Percentiles rank a stretch among this genome's conserved stretches.
Evolutionary conservation across 2,113 vertebrate genomes (phyloP).

Genomic region (Gobio gobio): DNA sequence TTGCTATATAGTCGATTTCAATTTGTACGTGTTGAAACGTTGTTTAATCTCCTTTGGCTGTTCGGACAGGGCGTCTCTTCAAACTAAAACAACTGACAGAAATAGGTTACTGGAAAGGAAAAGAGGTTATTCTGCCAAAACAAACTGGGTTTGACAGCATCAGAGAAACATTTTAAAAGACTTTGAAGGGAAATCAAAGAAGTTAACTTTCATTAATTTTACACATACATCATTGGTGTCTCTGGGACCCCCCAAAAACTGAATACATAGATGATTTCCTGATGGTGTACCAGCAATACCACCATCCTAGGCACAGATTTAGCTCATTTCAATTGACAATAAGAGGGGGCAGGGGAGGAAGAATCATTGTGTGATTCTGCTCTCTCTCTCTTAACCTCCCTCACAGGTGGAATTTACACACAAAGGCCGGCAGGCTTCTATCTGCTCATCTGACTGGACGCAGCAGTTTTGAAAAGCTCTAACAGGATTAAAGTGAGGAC

Average conservation of each 20-base stretch:
- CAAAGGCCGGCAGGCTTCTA: constrained; percentile 70
- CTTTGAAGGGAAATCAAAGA: not conserved
- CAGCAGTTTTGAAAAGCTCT: constrained; percentile 82
- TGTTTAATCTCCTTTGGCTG: constrained; percentile 23
- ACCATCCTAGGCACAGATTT: not conserved
- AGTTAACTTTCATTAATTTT: not conserved
- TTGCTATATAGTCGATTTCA: not conserved
- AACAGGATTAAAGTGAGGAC: constrained; percentile 76
- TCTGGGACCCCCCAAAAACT: not conserved
- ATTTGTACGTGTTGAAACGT: not conserved
- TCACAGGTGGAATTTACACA: constrained; percentile 71
- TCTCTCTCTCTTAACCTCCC: constrained; percentile 19
- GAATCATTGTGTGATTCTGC: constrained; percentile 14
- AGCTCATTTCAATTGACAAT: not conserved
- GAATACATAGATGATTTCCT: constrained; percentile 5
- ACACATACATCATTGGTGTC: not conserved
- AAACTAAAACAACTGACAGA: not conserved
- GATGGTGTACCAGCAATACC: not conserved
- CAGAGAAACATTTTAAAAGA: not conserved
- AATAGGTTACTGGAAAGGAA: not conserved
- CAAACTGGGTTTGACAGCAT: not conserved
- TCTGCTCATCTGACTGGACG: constrained; percentile 77
- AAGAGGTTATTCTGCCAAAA: not conserved
- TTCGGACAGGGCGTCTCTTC: constrained; percentile 18
- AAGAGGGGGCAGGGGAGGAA: constrained; percentile 37